Base-by-base conservation (phyloP, 53 echinoderm and acorn worm genomes). In the Apostichopus leukothele region DNA sequence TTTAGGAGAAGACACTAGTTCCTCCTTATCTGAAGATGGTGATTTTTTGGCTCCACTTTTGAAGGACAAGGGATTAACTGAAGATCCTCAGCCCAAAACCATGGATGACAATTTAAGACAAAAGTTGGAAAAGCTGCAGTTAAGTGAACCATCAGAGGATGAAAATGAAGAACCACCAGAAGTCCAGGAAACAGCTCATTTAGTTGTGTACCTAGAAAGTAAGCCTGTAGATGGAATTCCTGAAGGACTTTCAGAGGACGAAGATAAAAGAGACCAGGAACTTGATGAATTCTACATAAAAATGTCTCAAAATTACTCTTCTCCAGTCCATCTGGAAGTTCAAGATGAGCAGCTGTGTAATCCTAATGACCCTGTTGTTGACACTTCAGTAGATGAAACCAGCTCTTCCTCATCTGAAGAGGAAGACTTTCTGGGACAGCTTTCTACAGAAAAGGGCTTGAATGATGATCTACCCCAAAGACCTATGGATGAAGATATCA, bases 31-130 rank as follows among this genome's bases (percentile, higher is more conserved):
- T 84, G 61, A 53, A 18, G 81, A 54, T 19, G 81, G 7, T 5
- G 81, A 81, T 25, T 81, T 81, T 81, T 81, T 81, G 81, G n/a
- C 5, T n/a, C 53, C 7, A 22, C 53, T 81, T 18, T 57, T 54
- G 54, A 51, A 54, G 19, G 81, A 81, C 21, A 81, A 81, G 12
- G 81, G 81, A 21, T 57, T 79, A 79, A n/a, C 18, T 54, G 81
- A 81, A 19, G 54, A 54, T n/a, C 18, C n/a, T 18, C 71, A 10
- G 16, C 68, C 18, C 13, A 18, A 18, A n/a, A 71, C 71, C 71
- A 71, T 71, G 71, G 20, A 71, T 19, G 20, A 71, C 6, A 19
- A 71, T 18, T 71, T 71, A 71, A 18, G 18, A 18, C 71, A n/a
- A n/a, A 71, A 71, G 18, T 19, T 71, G 18, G 71, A 71, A 71